Conservation (phyloP, 2,113 vertebrate species). For the Phocoena sinus region DNA sequence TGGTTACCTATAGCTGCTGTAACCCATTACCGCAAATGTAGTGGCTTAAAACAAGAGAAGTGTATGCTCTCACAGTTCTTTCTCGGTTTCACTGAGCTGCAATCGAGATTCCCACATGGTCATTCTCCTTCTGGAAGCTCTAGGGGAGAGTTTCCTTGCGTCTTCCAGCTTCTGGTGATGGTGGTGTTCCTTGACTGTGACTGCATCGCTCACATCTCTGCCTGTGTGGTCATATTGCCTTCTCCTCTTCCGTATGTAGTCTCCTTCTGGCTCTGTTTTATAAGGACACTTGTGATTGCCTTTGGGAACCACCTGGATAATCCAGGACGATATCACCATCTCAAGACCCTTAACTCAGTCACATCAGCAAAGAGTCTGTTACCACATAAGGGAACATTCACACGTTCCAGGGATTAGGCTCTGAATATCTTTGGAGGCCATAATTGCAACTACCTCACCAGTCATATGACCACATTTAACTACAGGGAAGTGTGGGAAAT, state of each 20-base stretch:
- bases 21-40: background rate
- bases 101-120: background rate
- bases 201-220: background rate
- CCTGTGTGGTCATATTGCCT: background rate
- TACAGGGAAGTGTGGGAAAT: background rate
- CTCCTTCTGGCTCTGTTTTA: background rate
- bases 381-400: background rate
- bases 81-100: background rate
- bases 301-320: background rate
- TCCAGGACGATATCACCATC: background rate
- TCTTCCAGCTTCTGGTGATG: background rate
- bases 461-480: background rate
- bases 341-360: background rate
- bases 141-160: background rate
- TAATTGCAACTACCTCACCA: background rate
- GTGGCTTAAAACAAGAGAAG: background rate
- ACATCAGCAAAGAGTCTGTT: background rate
- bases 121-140: background rate
- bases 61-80: background rate
- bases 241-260: background rate
- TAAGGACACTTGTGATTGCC: background rate
- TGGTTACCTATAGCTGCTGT: background rate
- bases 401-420: background rate
- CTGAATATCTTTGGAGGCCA: background rate
- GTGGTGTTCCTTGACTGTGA: background rate